These are phyloP conservation scores for Rhinogobius similis DNA, from an alignment of 2,113 vertebrate genomes.

Conservation along the genomic window DNA sequence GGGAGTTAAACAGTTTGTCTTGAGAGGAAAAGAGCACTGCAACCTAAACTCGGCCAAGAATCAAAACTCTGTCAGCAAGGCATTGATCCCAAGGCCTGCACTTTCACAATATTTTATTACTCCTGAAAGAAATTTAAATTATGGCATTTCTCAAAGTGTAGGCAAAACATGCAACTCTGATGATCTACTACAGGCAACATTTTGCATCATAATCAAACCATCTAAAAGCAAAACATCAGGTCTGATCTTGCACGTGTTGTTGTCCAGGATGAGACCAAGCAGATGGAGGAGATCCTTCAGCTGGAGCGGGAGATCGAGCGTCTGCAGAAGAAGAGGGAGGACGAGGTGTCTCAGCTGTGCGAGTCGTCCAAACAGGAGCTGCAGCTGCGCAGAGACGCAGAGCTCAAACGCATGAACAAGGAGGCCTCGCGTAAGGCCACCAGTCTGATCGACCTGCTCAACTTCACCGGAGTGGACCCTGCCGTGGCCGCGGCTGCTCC, in stretches of 20 bases:
- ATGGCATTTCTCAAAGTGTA: too few species aligned
- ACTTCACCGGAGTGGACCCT: slow-evolving; percentile 82
- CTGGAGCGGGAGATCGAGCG: slow-evolving; percentile 90
- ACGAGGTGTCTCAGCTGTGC: slow-evolving; percentile 85
- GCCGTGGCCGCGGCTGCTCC: slow-evolving; percentile 22
- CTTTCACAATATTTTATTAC: too few species aligned
- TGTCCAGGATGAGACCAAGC: slow-evolving; percentile 75
- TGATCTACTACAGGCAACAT: too few species aligned
- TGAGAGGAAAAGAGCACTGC: too few species aligned
- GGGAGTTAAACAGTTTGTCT: too few species aligned
- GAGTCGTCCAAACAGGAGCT: slow-evolving; percentile 85
- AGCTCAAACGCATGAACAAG: slow-evolving; percentile 86
- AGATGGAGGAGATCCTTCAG: slow-evolving; percentile 91
- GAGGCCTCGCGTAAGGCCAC: slow-evolving; percentile 88
- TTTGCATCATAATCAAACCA: too few species aligned
- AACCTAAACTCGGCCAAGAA: too few species aligned
- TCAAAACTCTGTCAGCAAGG: too few species aligned
- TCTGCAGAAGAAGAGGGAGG: slow-evolving; percentile 85
- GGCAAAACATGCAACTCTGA: too few species aligned
- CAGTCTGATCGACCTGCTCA: slow-evolving; percentile 85
- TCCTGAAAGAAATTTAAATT: too few species aligned
- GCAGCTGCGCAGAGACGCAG: slow-evolving; percentile 83
- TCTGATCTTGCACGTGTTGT: not conserved
- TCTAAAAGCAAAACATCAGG: too few species aligned
- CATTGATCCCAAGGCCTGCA: too few species aligned